These are phyloP conservation scores for Palythoa caribaeorum DNA, from an alignment of 92 coral and sea anemone species.

Conservation along the genomic window DNA sequence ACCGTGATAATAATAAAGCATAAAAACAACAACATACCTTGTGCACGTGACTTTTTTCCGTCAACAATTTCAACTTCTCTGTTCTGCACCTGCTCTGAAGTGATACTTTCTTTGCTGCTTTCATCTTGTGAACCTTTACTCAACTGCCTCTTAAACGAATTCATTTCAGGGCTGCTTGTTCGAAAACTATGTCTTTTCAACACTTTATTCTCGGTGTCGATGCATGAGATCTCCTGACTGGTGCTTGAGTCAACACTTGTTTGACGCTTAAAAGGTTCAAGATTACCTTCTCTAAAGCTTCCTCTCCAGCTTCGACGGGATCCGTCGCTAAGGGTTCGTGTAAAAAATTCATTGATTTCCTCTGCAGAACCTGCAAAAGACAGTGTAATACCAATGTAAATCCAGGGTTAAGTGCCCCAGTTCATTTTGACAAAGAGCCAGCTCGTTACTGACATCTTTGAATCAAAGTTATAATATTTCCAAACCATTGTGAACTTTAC, in stretches of 20 bases:
- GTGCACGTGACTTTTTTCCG: slow-evolving; percentile 12
- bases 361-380: slow-evolving; percentile 27
- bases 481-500: too few relatives aligned
- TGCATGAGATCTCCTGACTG: background rate
- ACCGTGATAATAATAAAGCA: too few relatives aligned
- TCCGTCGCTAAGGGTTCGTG: slow-evolving; percentile 1
- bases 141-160: slow-evolving; percentile 7
- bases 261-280: slow-evolving; percentile 10
- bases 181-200: slow-evolving; percentile 6
- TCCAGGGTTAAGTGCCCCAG: background rate
- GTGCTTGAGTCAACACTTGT: slow-evolving; percentile 20
- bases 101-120: background rate
- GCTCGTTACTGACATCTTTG: too few relatives aligned
- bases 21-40: slow-evolving; percentile 13
- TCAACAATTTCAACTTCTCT: slow-evolving; percentile 28
- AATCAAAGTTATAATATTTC: too few relatives aligned
- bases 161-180: background rate
- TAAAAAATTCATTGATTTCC: slow-evolving; percentile 13
- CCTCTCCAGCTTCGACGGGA: slow-evolving; percentile 8
- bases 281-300: slow-evolving; percentile 21
- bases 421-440: too few relatives aligned
- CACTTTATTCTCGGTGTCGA: background rate
- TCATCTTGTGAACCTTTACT: slow-evolving; percentile 19
- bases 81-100: slow-evolving; percentile 23
- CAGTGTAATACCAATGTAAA: background rate